Percentiles rank a stretch among this genome's conserved stretches.
Conservation (phyloP, 2,797 vertebrate species). For the Otolemur crassicaudatus region DNA sequence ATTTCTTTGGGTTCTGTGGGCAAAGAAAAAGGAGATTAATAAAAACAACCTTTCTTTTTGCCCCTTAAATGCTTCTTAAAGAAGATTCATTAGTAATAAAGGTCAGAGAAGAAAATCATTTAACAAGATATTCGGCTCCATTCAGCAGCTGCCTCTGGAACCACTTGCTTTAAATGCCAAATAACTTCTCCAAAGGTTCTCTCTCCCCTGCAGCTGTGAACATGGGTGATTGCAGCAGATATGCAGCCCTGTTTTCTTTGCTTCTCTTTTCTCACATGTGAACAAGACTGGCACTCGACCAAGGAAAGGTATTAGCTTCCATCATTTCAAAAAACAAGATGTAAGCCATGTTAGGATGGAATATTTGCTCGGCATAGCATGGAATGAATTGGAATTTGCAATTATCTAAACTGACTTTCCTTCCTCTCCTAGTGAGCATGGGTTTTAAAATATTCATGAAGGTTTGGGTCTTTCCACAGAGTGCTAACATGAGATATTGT, state of each 20-base stretch:
- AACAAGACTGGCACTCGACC: conserved; percentile 3
- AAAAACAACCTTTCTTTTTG: conserved; percentile 83
- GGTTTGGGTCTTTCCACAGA: conserved; percentile 13
- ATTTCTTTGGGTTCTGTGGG: conserved; percentile 87
- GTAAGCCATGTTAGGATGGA: conserved; percentile 48
- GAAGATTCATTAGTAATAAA: conserved; percentile 86
- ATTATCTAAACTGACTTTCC: conserved; percentile 55
- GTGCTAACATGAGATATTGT: conserved; percentile 43
- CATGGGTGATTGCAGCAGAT: conserved; percentile 64
- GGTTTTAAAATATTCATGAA: conserved; percentile 65
- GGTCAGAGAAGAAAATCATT: conserved; percentile 86
- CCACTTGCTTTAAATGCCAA: conserved; percentile 85
- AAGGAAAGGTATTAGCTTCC: conserved; percentile 36
- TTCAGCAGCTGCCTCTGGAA: conserved; percentile 82
- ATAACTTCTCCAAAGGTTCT: conserved; percentile 83
- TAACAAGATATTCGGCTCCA: conserved; percentile 79
- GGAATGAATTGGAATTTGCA: conserved; percentile 52
- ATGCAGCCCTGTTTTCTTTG: conserved; percentile 45
- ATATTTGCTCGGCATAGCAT: conserved; percentile 54
- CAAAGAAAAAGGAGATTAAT: conserved; percentile 84
- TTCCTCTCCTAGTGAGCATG: background rate
- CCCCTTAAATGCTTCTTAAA: conserved; percentile 81
- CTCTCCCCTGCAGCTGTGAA: conserved; percentile 66
- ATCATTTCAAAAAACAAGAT: conserved; percentile 60
- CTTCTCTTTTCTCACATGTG: conserved; percentile 62